phyloP scores from a whole-genome alignment of 2,797 vertebrate genomes.

The Enteromius mattozi region DNA sequence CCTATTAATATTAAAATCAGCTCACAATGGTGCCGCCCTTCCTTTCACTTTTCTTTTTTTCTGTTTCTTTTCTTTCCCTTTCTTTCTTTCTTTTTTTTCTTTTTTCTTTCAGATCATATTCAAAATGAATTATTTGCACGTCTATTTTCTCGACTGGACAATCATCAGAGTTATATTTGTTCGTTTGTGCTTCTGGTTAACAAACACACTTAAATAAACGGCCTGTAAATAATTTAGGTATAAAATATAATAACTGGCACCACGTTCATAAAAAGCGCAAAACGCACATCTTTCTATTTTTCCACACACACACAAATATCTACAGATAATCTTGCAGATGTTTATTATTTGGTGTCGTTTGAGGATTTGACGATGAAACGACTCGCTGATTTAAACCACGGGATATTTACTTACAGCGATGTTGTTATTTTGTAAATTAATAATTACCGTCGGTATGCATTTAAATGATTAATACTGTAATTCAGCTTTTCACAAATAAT shows the following conservation, averaged over 20 bases:
- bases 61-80: background rate
- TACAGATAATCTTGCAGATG: background rate
- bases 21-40: conserved; percentile 59
- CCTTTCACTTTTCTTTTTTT: conserved; percentile 43
- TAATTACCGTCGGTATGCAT: background rate
- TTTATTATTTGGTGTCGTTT: background rate
- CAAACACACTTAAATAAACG: background rate
- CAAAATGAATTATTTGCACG: background rate
- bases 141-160: background rate
- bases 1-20: conserved; percentile 95
- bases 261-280: background rate
- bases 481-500: background rate
- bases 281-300: background rate
- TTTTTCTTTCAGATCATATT: background rate
- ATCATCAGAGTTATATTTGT: background rate
- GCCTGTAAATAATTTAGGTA: background rate
- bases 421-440: background rate
- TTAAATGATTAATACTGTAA: background rate
- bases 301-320: background rate
- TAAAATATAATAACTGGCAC: background rate
- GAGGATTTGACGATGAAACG: background rate
- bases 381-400: background rate
- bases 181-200: background rate
- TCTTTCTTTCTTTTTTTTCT: background rate
- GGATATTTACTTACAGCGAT: background rate